These are phyloP conservation scores for Petrolisthes cinctipes DNA, from an alignment of 2,888 invertebrate species.

Conservation along the genomic window DNA sequence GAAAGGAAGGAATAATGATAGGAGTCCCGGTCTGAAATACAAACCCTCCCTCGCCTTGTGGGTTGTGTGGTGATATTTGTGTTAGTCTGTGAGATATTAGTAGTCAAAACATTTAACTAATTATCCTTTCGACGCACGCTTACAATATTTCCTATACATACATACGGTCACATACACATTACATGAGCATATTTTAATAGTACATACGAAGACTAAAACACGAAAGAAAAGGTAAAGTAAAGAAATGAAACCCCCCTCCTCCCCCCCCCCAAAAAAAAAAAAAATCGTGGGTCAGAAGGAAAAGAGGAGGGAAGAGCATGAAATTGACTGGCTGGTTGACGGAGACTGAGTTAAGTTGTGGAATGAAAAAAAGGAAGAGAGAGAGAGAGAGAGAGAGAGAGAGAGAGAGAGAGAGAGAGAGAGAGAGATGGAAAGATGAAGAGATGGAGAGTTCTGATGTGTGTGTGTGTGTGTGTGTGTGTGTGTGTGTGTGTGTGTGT, in stretches of 20 bases:
- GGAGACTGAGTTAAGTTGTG: neutral
- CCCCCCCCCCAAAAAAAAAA: neutral
- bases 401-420: conserved; percentile 22
- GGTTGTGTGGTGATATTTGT: too few relatives aligned
- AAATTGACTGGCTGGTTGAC: neutral
- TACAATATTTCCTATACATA: too few relatives aligned
- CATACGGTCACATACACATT: too few relatives aligned
- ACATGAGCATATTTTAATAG: too few relatives aligned
- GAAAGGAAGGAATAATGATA: too few relatives aligned
- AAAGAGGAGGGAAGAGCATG: neutral
- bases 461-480: conserved; percentile 8
- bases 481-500: conserved; percentile 1
- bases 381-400: neutral
- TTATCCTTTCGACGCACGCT: too few relatives aligned
- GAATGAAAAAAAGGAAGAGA: neutral
- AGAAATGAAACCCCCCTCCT: neutral
- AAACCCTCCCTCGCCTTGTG: too few relatives aligned
- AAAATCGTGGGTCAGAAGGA: neutral
- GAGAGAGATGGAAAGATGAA: conserved; percentile 1
- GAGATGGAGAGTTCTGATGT: neutral
- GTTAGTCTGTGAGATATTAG: too few relatives aligned
- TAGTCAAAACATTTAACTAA: too few relatives aligned
- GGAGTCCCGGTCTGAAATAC: too few relatives aligned
- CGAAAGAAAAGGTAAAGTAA: neutral
- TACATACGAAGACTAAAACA: too few relatives aligned